These are phyloP conservation scores for Trissolcus brochymenae DNA, from an alignment of 2,888 invertebrate species.

Conservation along the genomic window DNA sequence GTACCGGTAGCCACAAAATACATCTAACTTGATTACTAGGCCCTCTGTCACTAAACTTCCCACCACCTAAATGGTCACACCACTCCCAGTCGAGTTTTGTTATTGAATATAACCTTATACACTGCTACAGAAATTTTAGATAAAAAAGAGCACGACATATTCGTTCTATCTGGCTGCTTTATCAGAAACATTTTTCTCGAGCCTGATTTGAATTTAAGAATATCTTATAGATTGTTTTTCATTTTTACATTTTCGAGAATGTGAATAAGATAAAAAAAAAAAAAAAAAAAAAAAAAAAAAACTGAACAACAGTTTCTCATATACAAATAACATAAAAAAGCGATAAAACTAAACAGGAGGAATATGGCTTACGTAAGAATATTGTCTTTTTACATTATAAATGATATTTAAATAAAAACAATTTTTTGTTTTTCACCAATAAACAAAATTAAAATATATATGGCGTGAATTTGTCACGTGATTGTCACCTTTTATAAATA, in stretches of 20 bases:
- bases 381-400: too few species aligned
- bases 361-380: too few species aligned
- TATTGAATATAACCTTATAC: conserved; percentile 30
- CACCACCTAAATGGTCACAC: conserved; percentile 55
- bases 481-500: too few species aligned
- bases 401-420: too few species aligned
- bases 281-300: too few species aligned
- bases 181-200: conserved; percentile 5
- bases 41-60: conserved; percentile 57
- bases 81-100: conserved; percentile 46
- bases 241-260: neutral
- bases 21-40: conserved; percentile 62
- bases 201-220: neutral
- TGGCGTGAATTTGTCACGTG: too few species aligned
- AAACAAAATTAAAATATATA: too few species aligned
- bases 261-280: neutral
- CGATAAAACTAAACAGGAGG: too few species aligned
- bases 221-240: neutral
- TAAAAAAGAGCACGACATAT: conserved; percentile 30
- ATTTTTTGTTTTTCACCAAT: too few species aligned
- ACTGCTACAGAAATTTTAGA: conserved; percentile 17
- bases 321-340: too few species aligned
- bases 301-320: neutral
- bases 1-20: conserved; percentile 67
- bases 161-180: conserved; percentile 21